phyloP scores from a whole-genome alignment of 2,797 vertebrate species.

The Amazona ochrocephala region DNA sequence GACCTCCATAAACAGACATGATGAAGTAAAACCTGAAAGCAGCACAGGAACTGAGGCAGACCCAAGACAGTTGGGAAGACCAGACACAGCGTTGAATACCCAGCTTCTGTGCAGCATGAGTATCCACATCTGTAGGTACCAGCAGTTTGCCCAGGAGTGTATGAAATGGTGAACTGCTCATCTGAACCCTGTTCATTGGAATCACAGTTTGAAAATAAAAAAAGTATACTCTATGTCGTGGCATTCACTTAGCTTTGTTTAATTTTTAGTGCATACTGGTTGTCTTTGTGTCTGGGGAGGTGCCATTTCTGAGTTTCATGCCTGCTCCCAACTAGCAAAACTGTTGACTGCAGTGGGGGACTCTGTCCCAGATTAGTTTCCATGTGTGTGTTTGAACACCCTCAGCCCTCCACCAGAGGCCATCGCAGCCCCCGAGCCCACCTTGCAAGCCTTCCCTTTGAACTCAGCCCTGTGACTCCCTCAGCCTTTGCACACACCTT shows the following conservation, averaged over 20 bases:
- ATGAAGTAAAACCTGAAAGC: neutral
- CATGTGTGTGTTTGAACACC: neutral
- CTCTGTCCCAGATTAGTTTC: neutral
- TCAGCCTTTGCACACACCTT: neutral
- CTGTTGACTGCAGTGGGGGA: neutral
- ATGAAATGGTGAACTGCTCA: neutral
- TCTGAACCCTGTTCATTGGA: neutral
- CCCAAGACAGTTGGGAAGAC: neutral
- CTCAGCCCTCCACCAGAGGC: neutral
- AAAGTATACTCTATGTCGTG: fast-evolving
- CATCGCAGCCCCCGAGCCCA: fast-evolving
- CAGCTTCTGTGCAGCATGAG: fast-evolving
- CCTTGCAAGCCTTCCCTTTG: neutral
- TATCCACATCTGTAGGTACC: neutral
- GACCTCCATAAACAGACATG: neutral
- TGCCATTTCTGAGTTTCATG: neutral
- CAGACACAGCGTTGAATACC: neutral
- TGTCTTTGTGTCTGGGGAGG: neutral
- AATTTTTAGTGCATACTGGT: neutral
- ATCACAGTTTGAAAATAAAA: neutral
- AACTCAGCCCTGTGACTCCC: neutral
- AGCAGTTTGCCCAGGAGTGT: neutral
- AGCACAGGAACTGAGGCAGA: neutral
- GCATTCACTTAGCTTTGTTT: neutral
- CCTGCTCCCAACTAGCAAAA: neutral